A percentile compares a stretch with the other conserved stretches of the same genome.
phyloP scores from a whole-genome alignment of 2,888 invertebrate genomes.

The Peribatodes rhomboidaria region DNA sequence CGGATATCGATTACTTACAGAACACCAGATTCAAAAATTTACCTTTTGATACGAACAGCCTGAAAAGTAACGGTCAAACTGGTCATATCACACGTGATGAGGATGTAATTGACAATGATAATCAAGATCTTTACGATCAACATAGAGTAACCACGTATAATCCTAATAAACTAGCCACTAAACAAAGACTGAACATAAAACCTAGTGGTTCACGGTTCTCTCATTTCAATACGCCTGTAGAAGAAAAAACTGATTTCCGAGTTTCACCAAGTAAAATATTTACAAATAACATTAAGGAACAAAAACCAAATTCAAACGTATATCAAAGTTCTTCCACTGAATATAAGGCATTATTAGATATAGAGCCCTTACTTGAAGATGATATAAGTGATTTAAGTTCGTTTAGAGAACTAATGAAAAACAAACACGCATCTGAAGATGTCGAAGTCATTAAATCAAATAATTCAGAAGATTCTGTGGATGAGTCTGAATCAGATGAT shows the following conservation, averaged over 20 bases:
- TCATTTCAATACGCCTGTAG: conserved; percentile 59
- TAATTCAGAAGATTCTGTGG: conserved; percentile 57
- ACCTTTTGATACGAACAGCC: conserved; percentile 80
- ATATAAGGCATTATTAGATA: conserved; percentile 82
- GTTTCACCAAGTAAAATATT: conserved; percentile 58
- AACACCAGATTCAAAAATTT: conserved; percentile 79
- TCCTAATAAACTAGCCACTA: conserved; percentile 72
- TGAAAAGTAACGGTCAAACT: conserved; percentile 78
- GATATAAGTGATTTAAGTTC: conserved; percentile 83
- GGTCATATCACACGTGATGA: conserved; percentile 76
- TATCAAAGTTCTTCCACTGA: conserved; percentile 76
- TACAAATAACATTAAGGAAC: conserved; percentile 56
- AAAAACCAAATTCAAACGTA: conserved; percentile 58
- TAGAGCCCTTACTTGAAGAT: conserved; percentile 87
- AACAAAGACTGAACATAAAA: conserved; percentile 74
- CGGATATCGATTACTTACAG: conserved; percentile 82
- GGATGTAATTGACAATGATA: conserved; percentile 76
- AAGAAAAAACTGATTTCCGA: conserved; percentile 57
- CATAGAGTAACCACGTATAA: conserved; percentile 82
- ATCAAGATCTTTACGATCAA: conserved; percentile 77
- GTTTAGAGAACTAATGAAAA: conserved; percentile 82
- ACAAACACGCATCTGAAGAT: conserved; percentile 78
- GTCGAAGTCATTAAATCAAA: conserved; percentile 86
- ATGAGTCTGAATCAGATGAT: conserved; percentile 64
- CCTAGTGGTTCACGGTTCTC: conserved; percentile 67